Evolutionary conservation across 2,888 invertebrate species (phyloP).

Genomic region (Apodemia zela): DNA sequence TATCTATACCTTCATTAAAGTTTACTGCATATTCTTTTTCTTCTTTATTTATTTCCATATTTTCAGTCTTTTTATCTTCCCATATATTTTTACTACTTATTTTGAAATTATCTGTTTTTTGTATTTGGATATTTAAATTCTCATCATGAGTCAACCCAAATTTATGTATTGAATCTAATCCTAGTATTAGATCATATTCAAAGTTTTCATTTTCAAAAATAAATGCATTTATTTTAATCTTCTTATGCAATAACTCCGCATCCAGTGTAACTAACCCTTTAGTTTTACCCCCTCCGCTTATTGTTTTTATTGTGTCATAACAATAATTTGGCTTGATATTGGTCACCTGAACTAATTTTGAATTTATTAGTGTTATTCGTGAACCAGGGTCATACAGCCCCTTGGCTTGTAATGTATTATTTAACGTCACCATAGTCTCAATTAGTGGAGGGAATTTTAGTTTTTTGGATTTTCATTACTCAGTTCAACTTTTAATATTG

Average conservation of each 20-base stretch:
- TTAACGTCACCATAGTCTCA: conserved; percentile 33
- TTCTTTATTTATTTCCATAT: conserved; percentile 15
- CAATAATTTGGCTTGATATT: conserved; percentile 19
- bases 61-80: conserved; percentile 15
- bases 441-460: conserved; percentile 31
- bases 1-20: conserved; percentile 30
- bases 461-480: conserved; percentile 36
- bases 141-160: conserved; percentile 21
- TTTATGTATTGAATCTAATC: conserved; percentile 23
- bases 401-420: conserved; percentile 31
- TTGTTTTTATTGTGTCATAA: conserved; percentile 21
- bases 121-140: conserved; percentile 20
- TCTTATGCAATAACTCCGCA: conserved; percentile 18
- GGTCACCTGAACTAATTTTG: conserved; percentile 20
- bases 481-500: conserved; percentile 27
- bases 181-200: conserved; percentile 23
- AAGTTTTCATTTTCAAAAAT: conserved; percentile 20
- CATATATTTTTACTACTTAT: conserved; percentile 12
- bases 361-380: conserved; percentile 24
- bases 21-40: conserved; percentile 25
- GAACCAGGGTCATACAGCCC: conserved; percentile 28
- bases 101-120: not conserved
- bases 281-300: conserved; percentile 21
- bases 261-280: conserved; percentile 22
- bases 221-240: conserved; percentile 18